A percentile compares a stretch with the other conserved stretches of the same genome.
Conservation (phyloP, 2,113 vertebrate species). For the Macaca fascicularis region T2T-MFA8v1.1 NC_088389.1:74201501-74202000, state of each 20-base stretch:
- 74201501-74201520: background rate
- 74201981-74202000: background rate
- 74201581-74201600: background rate
- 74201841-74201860: background rate
- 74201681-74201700: background rate
- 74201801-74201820: background rate
- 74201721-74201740: background rate
- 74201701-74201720: background rate
- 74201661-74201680: background rate
- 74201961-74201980: background rate
- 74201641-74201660: background rate
- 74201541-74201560: background rate
- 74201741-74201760: background rate
- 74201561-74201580: slow-evolving; percentile 7
- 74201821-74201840: background rate
- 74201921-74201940: background rate
- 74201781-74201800: background rate
- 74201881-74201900: background rate
- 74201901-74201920: background rate
- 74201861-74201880: background rate
- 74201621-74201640: background rate
- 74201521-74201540: background rate
- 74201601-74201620: background rate
- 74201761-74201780: background rate
- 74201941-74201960: background rate